These are phyloP conservation scores for Diplazon laetatorius DNA, from an alignment of 2,888 invertebrate species.

Conservation along the genomic window DNA sequence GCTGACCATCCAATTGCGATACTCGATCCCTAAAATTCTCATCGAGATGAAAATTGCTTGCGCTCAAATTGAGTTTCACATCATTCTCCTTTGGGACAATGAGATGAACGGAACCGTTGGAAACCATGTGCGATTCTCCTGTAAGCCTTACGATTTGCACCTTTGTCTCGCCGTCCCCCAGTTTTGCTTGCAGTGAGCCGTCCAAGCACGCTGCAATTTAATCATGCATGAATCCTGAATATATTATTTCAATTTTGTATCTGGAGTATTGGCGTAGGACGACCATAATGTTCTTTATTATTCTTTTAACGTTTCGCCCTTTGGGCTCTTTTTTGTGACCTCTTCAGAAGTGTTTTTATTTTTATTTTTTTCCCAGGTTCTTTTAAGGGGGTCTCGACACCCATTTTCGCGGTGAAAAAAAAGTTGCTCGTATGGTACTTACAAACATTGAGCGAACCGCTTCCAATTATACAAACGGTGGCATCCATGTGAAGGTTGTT, in stretches of 20 bases:
- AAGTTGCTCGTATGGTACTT: conserved; percentile 39
- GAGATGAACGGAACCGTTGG: conserved; percentile 73
- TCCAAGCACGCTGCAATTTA: conserved; percentile 79
- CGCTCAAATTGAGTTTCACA: conserved; percentile 56
- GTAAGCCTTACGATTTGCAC: conserved; percentile 78
- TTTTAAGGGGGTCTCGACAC: no score
- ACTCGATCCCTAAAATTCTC: conserved; percentile 47
- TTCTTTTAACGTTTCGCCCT: no score
- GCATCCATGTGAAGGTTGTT: conserved; percentile 71
- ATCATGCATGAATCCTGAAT: conserved; percentile 6
- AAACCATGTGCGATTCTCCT: conserved; percentile 74
- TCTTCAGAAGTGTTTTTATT: no score
- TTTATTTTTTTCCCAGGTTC: no score
- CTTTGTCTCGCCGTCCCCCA: conserved; percentile 76
- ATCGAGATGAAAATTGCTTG: conserved; percentile 59
- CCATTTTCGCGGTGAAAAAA: no score
- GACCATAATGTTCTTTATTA: no score
- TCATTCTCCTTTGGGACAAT: conserved; percentile 69
- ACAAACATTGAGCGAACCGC: conserved; percentile 65
- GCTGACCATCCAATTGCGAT: conserved; percentile 36
- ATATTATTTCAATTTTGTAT: no score
- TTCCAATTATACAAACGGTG: conserved; percentile 64
- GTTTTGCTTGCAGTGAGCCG: conserved; percentile 75
- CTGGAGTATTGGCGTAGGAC: no score
- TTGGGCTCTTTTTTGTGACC: no score